phyloP scores from a whole-genome alignment of 1,140 invertebrate genomes.

The Nilaparvata lugens region DNA sequence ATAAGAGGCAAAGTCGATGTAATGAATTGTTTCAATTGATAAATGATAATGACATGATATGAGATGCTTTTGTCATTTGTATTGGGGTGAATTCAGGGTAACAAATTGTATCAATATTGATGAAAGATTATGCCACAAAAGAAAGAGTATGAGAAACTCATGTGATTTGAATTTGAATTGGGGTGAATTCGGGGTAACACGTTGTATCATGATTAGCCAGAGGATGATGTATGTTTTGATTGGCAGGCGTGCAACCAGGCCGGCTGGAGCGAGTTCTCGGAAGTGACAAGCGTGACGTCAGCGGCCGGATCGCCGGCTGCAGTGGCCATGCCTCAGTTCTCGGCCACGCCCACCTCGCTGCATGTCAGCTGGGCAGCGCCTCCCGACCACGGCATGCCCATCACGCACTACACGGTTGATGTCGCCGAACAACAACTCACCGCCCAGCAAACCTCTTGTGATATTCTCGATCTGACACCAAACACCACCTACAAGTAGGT shows the following conservation, averaged over 20 bases:
- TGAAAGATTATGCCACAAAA: not conserved
- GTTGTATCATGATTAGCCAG: not conserved
- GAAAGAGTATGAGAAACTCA: not conserved
- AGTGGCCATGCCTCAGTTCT: constrained; percentile 38
- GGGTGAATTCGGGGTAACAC: too few relatives aligned
- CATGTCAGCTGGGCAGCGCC: constrained; percentile 63
- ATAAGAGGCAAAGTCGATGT: too few relatives aligned
- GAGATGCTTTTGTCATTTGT: too few relatives aligned
- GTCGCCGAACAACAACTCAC: constrained; percentile 50
- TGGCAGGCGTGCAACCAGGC: constrained; percentile 62
- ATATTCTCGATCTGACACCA: constrained; percentile 41
- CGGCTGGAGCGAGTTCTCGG: constrained; percentile 61
- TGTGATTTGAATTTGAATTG: not conserved
- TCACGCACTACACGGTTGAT: constrained; percentile 68
- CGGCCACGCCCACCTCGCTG: constrained; percentile 46
- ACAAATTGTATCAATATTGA: not conserved
- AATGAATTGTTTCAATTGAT: too few relatives aligned
- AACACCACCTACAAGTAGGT: constrained; percentile 47
- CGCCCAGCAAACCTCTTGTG: constrained; percentile 38
- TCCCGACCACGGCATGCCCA: constrained; percentile 55
- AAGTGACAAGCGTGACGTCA: constrained; percentile 44
- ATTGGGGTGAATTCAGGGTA: too few relatives aligned
- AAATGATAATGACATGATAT: too few relatives aligned
- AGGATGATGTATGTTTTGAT: not conserved
- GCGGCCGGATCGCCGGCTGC: constrained; percentile 63